Evolutionary conservation across 2,797 vertebrate genomes (phyloP).

Genomic region (Pogonophryne albipinna): DNA sequence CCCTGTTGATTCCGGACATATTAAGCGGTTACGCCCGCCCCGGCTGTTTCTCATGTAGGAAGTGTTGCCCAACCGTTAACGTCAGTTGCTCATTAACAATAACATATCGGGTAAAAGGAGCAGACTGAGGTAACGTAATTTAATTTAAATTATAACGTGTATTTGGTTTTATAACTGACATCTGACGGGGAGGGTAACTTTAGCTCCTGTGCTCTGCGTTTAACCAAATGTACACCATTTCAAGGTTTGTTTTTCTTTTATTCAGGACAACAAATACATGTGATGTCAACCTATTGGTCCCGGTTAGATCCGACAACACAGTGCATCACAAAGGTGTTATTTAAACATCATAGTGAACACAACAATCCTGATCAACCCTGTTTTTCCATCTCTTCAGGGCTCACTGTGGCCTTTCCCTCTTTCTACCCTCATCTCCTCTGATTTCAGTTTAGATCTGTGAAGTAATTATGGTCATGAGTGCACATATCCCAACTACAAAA

Average conservation of each 20-base stretch:
- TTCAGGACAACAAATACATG: neutral
- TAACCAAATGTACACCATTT: neutral
- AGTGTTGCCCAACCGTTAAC: constrained; percentile 22
- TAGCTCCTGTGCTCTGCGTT: constrained; percentile 1
- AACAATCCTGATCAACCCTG: no score
- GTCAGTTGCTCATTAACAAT: constrained; percentile 11
- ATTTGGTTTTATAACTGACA: neutral
- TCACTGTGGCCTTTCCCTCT: neutral
- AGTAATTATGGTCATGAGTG: no score
- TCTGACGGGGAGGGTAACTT: constrained; percentile 16
- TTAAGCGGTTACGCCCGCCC: constrained; percentile 59
- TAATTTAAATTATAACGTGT: neutral
- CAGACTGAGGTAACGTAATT: constrained; percentile 45
- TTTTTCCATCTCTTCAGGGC: no score
- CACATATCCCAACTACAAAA: neutral
- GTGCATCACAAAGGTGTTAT: neutral
- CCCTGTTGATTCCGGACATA: constrained; percentile 42
- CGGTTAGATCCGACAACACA: neutral
- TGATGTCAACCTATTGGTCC: neutral
- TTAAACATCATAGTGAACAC: neutral
- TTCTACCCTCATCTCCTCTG: neutral
- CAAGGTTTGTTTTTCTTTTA: neutral
- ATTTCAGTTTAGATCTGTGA: neutral
- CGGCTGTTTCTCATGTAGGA: constrained; percentile 27
- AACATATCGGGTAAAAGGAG: neutral